A percentile compares a stretch with the other conserved stretches of the same genome.
phyloP scores from a whole-genome alignment of 2,113 vertebrate species.

The Atrichornis clamosus region DNA sequence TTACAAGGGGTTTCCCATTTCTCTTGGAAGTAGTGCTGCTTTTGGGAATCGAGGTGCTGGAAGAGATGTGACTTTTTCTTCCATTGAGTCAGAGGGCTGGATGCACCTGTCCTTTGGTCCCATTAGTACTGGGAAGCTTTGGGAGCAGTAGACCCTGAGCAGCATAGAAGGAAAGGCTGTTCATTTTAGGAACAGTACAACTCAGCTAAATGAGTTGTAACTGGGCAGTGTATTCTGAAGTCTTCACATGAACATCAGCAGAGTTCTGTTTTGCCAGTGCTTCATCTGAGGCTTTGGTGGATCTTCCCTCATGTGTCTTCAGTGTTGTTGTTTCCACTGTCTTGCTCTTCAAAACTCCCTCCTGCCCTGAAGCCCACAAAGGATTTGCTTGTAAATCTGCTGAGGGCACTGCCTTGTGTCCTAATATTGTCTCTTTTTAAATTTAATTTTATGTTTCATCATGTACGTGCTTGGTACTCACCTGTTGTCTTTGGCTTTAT shows the following conservation, averaged over 20 bases:
- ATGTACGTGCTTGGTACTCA: neutral
- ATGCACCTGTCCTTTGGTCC: neutral
- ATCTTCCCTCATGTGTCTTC: neutral
- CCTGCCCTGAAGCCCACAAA: neutral
- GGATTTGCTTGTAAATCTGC: neutral
- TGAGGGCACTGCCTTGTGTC: neutral
- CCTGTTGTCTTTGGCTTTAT: neutral
- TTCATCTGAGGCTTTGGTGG: neutral
- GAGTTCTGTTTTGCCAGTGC: neutral
- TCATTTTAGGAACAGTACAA: rapidly evolving
- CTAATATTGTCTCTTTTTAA: neutral
- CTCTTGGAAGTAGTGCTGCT: neutral
- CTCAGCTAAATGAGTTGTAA: neutral
- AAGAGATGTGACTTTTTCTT: neutral
- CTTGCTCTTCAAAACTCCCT: neutral
- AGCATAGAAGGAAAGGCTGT: neutral
- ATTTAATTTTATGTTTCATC: neutral
- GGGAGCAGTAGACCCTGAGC: neutral
- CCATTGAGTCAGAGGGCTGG: neutral
- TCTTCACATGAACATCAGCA: neutral
- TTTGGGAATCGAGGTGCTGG: neutral
- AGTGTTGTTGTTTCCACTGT: neutral
- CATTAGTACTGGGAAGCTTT: neutral
- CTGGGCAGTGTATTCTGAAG: rapidly evolving
- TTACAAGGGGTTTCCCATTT: neutral